Base-by-base conservation (phyloP, 2,888 invertebrate genomes). In the Kryphioiulus occultus region DNA sequence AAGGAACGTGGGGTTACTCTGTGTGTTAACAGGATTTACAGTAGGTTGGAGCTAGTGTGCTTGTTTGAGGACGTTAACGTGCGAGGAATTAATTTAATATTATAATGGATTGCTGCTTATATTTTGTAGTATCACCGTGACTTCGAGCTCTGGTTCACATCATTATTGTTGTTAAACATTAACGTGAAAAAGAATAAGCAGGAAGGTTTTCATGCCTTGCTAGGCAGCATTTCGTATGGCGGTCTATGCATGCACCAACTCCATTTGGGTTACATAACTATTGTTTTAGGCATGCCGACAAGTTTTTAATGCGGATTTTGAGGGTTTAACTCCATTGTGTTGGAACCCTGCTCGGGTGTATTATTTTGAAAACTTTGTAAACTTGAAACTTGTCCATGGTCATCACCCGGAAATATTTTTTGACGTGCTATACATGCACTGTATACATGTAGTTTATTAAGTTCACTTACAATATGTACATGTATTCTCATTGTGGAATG, bases 131-230 rank as follows among this genome's bases (percentile, higher is more conserved):
- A 68, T 26, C 22, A 26, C 22, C n/a, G 4, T 19, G 26, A 68
- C 68, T 22, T 68, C 68, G 68, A 26, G 68, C 68, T 68, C 68
- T 68, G 68, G 68, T 68, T 68, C 68, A 68, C 68, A 68, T 68
- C 68, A 68, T 68, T 26, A 68, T 68, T 68, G 68, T 68, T 68
- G 68, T 68, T 68, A n/a, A 26, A 26, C 68, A 68, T 68, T 68
- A 68, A 68, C 19, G 68, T 68, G n/a, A 68, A 68, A 68, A 22
- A 22, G 68, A 68, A 68, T 68, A 68, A 68, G 26, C 68, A 68
- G 68, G 68, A 68, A 68, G 68, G 68, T 68, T 68, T 53, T 68
- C 68, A 68, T 68, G 68, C 68, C 22, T 68, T 68, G 68, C 4
- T 68, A 26, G 68, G 22, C 68, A 68, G 9, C 22, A 68, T 68